These are phyloP conservation scores for Coptodon bakossiorum DNA, from an alignment of 2,113 vertebrate genomes.

Conservation along the genomic window DNA sequence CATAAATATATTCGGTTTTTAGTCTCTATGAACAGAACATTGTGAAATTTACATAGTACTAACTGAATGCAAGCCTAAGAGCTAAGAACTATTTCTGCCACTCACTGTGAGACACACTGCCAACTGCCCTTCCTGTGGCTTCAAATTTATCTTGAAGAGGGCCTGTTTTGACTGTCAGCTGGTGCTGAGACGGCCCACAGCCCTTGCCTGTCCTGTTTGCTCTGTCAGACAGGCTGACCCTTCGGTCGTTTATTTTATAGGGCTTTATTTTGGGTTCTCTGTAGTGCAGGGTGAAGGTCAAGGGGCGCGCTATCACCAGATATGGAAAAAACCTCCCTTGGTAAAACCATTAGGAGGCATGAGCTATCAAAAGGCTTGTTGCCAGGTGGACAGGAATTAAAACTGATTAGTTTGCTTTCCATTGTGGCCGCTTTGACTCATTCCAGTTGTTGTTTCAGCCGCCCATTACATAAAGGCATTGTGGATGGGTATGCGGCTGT, in stretches of 20 bases:
- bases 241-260: slow-evolving; percentile 20
- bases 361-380: not conserved
- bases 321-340: slow-evolving; percentile 3
- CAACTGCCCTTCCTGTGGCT: not conserved
- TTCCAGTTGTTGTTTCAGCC: not conserved
- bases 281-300: not conserved
- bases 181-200: not conserved
- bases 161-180: not conserved
- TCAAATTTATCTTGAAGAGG: not conserved
- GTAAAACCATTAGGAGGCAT: slow-evolving; percentile 5
- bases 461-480: slow-evolving; percentile 1
- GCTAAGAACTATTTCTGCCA: not conserved
- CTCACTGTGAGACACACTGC: not conserved
- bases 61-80: not conserved
- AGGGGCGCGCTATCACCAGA: not conserved
- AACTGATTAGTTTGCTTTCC: not conserved
- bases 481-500: not conserved
- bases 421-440: not conserved
- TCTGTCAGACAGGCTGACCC: not conserved
- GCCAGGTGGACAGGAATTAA: not conserved
- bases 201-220: not conserved
- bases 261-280: slow-evolving; percentile 40
- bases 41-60: not conserved
- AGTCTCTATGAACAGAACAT: not conserved
- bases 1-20: not conserved